Base-by-base conservation (phyloP, 2,888 invertebrate genomes). In the Tinea pellionella region DNA sequence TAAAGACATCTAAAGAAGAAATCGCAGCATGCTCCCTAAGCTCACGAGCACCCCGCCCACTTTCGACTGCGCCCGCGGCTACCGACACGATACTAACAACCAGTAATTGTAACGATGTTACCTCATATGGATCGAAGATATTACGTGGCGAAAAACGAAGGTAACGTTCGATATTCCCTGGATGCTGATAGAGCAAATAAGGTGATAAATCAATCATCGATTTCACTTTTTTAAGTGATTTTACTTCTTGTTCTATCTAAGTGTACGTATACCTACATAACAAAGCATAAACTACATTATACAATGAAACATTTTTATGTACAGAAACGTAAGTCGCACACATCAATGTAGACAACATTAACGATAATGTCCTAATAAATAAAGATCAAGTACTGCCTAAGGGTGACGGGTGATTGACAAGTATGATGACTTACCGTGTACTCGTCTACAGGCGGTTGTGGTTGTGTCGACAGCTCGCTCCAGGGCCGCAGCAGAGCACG, bases 401-500 rank as follows among this genome's bases (percentile, higher is more conserved):
- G 57, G 57, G 30, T 2, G n/a, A 51, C 30, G 53, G 41, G 61
- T 70, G 71, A 74, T 72, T 73, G 74, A 72, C 69, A 72, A 65
- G 63, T 61, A 41, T 57, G 24, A 15, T 41, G 60, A 80, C 85
- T 84, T 77, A 88, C 87, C 86, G 68, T 69, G 63, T 70, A 65
- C 59, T 56, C 56, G 30, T 61, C 42, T 16, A 69, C 69, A 59
- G 79, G 77, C 60, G 47, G 60, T 42, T 67, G 72, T 61, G 70
- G 73, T 53, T 78, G 77, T 42, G 77, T 69, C 63, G 82, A 85
- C 67, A 82, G 66, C 68, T 80, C 79, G 65, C 67, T 77, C 82
- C 79, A 88, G 60, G 79, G 82, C 62, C 80, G 77, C 60, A 85
- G 72, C 61, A 83, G 69, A 9, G 80, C 80, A 63, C 86, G 75